Evolutionary conservation across 2,888 invertebrate species (phyloP).

Genomic region (Neoascia interrupta): DNA sequence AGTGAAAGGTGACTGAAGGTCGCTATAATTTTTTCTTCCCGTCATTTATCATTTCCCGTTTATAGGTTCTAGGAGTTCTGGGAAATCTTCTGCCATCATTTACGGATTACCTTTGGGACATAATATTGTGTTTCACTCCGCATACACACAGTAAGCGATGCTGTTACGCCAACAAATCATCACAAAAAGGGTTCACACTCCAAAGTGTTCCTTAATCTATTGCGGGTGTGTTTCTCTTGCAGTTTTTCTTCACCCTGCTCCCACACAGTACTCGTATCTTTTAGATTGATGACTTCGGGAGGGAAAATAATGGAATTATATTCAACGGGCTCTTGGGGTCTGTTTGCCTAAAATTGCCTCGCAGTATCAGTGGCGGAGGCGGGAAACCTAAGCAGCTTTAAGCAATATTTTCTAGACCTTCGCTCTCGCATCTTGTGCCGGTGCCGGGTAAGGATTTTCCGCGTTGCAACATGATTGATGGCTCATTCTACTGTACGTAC

Average conservation of each 20-base stretch:
- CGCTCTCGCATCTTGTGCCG: neutral
- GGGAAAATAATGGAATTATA: conserved; percentile 43
- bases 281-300: conserved; percentile 55
- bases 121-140: conserved; percentile 44
- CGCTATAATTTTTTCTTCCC: conserved; percentile 29
- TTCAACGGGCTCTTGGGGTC: too few species aligned
- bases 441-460: conserved; percentile 9
- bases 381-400: conserved; percentile 27
- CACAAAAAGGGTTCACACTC: conserved; percentile 49
- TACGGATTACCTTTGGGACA: conserved; percentile 56
- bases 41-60: conserved; percentile 65
- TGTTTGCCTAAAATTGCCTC: too few species aligned
- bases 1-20: conserved; percentile 59
- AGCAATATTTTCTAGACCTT: conserved; percentile 5
- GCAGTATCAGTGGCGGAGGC: neutral
- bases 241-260: too few species aligned
- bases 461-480: conserved; percentile 59
- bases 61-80: conserved; percentile 43
- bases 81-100: conserved; percentile 62
- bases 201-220: conserved; percentile 39
- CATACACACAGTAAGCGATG: conserved; percentile 30
- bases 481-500: conserved; percentile 62
- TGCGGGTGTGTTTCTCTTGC: neutral
- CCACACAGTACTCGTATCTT: too few species aligned
- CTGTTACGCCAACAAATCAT: conserved; percentile 47